Evolutionary conservation across 2,888 invertebrate genomes (phyloP).

Genomic region (Volucella bombylans): DNA sequence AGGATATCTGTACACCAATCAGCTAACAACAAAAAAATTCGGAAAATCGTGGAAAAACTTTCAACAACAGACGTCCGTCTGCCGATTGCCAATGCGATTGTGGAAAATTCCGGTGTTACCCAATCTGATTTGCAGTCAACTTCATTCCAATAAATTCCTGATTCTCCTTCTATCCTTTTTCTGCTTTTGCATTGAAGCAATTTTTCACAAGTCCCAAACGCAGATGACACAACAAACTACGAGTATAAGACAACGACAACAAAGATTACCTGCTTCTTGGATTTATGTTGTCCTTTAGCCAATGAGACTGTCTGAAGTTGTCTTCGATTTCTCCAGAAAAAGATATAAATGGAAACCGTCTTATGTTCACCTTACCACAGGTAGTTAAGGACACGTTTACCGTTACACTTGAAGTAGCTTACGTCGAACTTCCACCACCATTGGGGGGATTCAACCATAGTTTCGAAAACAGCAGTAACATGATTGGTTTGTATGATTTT

Average conservation of each 20-base stretch:
- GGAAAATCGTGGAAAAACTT: constrained; percentile 21
- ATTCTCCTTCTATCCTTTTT: constrained; percentile 5
- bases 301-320: constrained; percentile 15
- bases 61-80: constrained; percentile 14
- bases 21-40: constrained; percentile 26
- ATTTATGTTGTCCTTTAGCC: constrained; percentile 22
- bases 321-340: constrained; percentile 32
- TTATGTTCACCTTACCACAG: constrained; percentile 2
- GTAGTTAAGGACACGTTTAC: constrained; percentile 3
- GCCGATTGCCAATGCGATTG: constrained; percentile 67
- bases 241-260: constrained; percentile 27
- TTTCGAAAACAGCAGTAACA: background rate
- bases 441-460: background rate
- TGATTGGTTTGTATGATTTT: constrained; percentile 43
- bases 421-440: background rate
- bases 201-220: constrained; percentile 30
- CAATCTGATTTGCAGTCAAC: constrained; percentile 31
- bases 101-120: constrained; percentile 49
- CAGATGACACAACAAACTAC: constrained; percentile 26
- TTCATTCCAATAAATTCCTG: constrained; percentile 36
- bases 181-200: constrained; percentile 32
- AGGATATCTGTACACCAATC: constrained; percentile 15
- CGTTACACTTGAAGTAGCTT: background rate
- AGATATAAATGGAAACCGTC: background rate
- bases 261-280: constrained; percentile 25